Evolutionary conservation across 2,797 vertebrate genomes (phyloP), one percentile per base, ranked within the genome.

Genomic region (Potorous gilbertii): DNA sequence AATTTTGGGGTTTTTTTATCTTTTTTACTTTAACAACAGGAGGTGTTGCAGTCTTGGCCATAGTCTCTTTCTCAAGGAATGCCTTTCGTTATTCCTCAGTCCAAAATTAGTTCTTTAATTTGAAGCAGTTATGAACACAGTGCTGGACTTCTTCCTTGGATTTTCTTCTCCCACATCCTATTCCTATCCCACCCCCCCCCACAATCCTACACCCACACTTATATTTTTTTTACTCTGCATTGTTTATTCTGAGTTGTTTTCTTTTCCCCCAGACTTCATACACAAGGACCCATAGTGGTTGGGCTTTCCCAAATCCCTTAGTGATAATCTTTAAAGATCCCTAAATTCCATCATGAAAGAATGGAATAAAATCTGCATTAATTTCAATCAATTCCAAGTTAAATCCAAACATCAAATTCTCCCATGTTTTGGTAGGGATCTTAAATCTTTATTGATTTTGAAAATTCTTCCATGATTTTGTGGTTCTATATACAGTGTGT

Each of bases 41-140:
- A 87, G 18, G 92, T 10, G 16, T 74, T 95, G 46, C 87, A 54
- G 54, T 95, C 95, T 95, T 92, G 93, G 94, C 96, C 54, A 74
- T 18, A 4, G 56, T 91, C 92, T 92, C 13, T 95, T 98, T 96
- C 96, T 97, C 95, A 96, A 93, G 94, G 93, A 97, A 93, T 92
- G 93, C 94, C 74, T 93, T 96, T 97, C 91, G 97, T 97, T 98
- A 96, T 94, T 93, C 89, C 93, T 40, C 56, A 89, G 24, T 62
- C 95, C 94, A 94, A 97, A 97, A 97, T 97, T 97, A 97, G 97
- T 92, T 96, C 92, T 56, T 95, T 97, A 97, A 97, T 97, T 95
- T 96, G 97, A 98, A 97, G 97, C 98, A 97, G 97, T 92, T 92
- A 92, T 97, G 94, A 97, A 96, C 96, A 97, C 92, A 96, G 95